Evolutionary conservation across 2,888 invertebrate genomes (phyloP).

Genomic region (Eueremaeus valkanovi): DNA sequence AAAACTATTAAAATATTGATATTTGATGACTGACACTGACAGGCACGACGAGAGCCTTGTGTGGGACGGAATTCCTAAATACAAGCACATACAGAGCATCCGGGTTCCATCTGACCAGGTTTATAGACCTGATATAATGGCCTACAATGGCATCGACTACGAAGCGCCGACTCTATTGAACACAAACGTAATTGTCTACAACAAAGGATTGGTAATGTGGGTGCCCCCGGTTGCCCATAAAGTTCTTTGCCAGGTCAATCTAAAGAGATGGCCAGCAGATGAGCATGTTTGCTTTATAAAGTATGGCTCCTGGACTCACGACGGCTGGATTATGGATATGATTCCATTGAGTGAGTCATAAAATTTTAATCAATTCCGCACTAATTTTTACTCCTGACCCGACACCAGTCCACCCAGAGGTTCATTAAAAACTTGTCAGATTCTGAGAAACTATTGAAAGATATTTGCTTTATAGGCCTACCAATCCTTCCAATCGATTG

Average conservation of each 20-base stretch:
- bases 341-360: background rate
- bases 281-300: conserved; percentile 4
- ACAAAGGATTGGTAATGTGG: background rate
- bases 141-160: background rate
- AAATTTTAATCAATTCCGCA: too few relatives aligned
- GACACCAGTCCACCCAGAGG: too few relatives aligned
- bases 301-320: conserved; percentile 23
- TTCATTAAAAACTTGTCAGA: too few relatives aligned
- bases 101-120: background rate
- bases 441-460: too few relatives aligned
- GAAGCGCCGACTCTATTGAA: background rate
- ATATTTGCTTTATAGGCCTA: too few relatives aligned
- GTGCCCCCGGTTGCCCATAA: background rate
- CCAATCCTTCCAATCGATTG: too few relatives aligned
- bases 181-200: background rate
- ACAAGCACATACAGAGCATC: background rate
- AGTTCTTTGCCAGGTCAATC: background rate
- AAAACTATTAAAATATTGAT: too few relatives aligned
- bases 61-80: background rate
- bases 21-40: background rate
- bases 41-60: background rate
- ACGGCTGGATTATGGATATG: background rate
- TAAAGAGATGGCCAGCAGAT: background rate
- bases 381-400: too few relatives aligned
- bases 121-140: background rate